Evolutionary conservation across 2,113 vertebrate species (phyloP).

Genomic region (Rhizomys pruinosus): DNA sequence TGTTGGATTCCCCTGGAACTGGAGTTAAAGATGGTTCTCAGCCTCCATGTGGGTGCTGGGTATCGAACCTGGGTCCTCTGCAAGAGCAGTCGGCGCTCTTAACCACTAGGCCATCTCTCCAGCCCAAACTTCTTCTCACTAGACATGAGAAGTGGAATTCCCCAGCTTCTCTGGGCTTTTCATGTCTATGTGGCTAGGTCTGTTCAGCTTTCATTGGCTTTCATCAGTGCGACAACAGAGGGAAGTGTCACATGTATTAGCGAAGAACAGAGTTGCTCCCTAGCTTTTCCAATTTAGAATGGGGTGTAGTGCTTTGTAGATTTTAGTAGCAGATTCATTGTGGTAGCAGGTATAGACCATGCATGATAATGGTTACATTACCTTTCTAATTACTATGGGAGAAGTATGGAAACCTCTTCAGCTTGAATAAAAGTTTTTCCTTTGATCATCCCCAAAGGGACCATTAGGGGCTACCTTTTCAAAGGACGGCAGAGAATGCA

Average conservation of each 20-base stretch:
- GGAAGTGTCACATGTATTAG: background rate
- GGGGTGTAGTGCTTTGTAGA: background rate
- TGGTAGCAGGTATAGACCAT: background rate
- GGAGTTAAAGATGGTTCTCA: no score
- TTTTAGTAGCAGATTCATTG: constrained; percentile 8
- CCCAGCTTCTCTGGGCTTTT: constrained; percentile 31
- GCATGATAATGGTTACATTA: background rate
- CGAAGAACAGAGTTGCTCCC: constrained; percentile 9
- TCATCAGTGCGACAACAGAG: background rate
- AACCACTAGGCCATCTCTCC: no score
- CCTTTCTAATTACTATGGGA: background rate
- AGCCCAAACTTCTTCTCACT: no score
- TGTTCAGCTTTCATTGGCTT: background rate
- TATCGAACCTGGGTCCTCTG: no score
- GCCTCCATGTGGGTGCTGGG: no score
- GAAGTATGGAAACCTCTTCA: background rate
- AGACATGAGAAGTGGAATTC: constrained; percentile 52
- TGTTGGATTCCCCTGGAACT: no score
- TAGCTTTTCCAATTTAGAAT: no score
- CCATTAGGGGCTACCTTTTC: background rate
- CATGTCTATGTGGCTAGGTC: background rate
- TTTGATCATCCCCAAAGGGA: background rate
- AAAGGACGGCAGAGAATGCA: constrained; percentile 22
- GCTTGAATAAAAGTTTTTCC: constrained; percentile 27
- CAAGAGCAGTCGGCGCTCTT: no score